A percentile compares a stretch with the other conserved stretches of the same genome.
phyloP scores from a whole-genome alignment of 2,888 invertebrate species.

The Chrysolina oricalcia region DNA sequence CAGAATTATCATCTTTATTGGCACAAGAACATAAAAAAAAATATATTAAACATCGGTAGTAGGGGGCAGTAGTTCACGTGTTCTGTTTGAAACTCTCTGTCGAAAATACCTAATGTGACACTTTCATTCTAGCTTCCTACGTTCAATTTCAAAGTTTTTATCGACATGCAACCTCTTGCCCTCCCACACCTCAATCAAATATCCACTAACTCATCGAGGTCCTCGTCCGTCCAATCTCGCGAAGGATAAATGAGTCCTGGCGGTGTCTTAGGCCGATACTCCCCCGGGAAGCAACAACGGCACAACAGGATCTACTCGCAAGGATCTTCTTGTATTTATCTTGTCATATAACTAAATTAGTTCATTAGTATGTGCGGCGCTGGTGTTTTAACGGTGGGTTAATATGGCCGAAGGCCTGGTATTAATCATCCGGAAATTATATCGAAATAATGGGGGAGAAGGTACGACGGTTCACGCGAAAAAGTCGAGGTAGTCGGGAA shows the following conservation, averaged over 20 bases:
- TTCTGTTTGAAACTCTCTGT: too few relatives aligned
- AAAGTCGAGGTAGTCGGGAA: conserved; percentile 32
- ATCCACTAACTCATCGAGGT: conserved; percentile 2
- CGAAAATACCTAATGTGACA: too few relatives aligned
- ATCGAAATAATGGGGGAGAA: conserved; percentile 49
- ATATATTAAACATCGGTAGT: too few relatives aligned
- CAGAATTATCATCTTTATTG: too few relatives aligned
- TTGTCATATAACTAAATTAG: conserved; percentile 72
- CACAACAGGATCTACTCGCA: conserved; percentile 68
- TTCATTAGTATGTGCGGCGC: conserved; percentile 62
- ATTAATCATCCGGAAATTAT: conserved; percentile 56
- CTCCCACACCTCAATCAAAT: conserved; percentile 7
- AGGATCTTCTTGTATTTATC: conserved; percentile 71
- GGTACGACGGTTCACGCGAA: conserved; percentile 36
- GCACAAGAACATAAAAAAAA: too few relatives aligned
- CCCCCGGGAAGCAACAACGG: conserved; percentile 63
- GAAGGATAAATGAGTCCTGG: conserved; percentile 41
- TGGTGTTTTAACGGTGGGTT: conserved; percentile 53
- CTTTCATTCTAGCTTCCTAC: neutral
- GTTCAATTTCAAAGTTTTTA: neutral
- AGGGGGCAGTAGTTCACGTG: too few relatives aligned
- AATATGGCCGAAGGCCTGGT: conserved; percentile 53
- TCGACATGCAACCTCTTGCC: neutral
- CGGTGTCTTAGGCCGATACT: conserved; percentile 62
- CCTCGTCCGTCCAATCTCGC: conserved; percentile 28